Percentiles rank a stretch among this genome's conserved stretches.
Conservation (phyloP, 2,797 vertebrate species). For the Anolis apletophallus region DNA sequence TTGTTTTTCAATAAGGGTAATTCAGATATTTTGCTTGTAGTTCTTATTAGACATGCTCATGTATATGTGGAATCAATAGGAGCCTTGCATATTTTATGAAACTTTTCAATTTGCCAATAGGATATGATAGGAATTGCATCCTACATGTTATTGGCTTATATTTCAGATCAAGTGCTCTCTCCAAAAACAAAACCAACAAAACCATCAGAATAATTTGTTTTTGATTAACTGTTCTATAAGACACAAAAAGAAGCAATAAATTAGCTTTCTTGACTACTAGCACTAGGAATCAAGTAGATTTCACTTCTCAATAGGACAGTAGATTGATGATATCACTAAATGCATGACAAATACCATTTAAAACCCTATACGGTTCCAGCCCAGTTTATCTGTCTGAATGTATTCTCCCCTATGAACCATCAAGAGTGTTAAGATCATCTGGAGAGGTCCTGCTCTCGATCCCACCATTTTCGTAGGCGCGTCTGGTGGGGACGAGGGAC, state of each 20-base stretch:
- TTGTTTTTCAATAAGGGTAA: background rate
- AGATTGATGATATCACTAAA: background rate
- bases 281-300: background rate
- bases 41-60: background rate
- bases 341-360: background rate
- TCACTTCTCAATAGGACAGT: background rate
- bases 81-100: background rate
- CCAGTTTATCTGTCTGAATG: too few species aligned
- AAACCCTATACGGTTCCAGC: too few species aligned
- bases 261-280: background rate
- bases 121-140: background rate
- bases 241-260: background rate
- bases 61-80: background rate
- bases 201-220: background rate
- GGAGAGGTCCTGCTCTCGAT: too few species aligned
- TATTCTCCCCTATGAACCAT: too few species aligned
- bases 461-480: too few species aligned
- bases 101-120: background rate
- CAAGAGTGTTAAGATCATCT: too few species aligned
- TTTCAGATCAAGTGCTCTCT: background rate
- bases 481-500: too few species aligned
- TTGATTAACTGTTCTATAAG: background rate
- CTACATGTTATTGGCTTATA: background rate
- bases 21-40: slow-evolving; percentile 1
- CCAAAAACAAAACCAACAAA: background rate